These are phyloP conservation scores for Pseudolaguvia tuberculata DNA, from an alignment of 2,113 vertebrate species.

Conservation along the genomic window DNA sequence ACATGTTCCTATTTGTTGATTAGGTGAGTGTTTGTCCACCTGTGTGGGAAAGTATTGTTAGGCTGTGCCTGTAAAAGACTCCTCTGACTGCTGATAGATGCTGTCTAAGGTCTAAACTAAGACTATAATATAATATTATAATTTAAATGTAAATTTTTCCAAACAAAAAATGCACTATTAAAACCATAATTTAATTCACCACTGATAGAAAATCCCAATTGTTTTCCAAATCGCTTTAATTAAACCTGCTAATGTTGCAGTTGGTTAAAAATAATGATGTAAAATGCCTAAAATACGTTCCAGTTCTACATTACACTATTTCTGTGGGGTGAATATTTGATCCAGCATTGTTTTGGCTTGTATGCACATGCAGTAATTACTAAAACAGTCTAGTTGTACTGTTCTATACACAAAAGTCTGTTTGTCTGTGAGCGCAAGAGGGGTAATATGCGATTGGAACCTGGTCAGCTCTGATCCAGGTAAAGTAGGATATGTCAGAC, in stretches of 20 bases:
- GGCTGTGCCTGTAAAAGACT: slow-evolving; percentile 38
- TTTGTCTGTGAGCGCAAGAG: slow-evolving; percentile 5
- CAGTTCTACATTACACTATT: neutral
- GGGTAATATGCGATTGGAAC: slow-evolving; percentile 30
- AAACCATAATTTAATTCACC: neutral
- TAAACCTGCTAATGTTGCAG: neutral
- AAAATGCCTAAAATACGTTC: neutral
- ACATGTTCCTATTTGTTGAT: slow-evolving; percentile 35
- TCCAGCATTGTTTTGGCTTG: neutral
- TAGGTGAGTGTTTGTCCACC: slow-evolving; percentile 66
- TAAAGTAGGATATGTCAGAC: slow-evolving; percentile 22
- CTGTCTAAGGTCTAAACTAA: slow-evolving; percentile 10
- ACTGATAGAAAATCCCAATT: neutral
- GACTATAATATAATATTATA: neutral
- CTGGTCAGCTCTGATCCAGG: slow-evolving; percentile 15
- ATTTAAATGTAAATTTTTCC: no score
- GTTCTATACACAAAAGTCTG: neutral
- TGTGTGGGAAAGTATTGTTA: slow-evolving; percentile 60
- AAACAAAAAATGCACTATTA: neutral
- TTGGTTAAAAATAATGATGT: neutral
- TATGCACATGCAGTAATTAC: neutral
- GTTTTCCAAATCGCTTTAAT: neutral
- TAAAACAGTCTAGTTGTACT: neutral
- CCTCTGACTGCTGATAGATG: slow-evolving; percentile 21
- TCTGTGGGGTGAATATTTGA: neutral